These are phyloP conservation scores for Xenops minutus DNA, from an alignment of 2,797 vertebrate genomes.

Conservation along the genomic window DNA sequence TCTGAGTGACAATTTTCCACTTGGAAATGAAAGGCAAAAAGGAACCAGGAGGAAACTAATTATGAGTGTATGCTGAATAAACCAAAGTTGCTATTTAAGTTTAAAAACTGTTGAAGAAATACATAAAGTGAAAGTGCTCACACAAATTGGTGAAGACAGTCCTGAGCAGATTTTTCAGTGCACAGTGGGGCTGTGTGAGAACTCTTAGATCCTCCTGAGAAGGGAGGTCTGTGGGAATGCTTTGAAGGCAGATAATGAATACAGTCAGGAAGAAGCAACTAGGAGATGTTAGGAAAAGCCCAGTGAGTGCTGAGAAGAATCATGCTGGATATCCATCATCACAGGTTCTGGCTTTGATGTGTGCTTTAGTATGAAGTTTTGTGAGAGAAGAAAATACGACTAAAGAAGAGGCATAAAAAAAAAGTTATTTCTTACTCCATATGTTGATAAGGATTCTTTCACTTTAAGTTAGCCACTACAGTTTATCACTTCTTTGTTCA, in stretches of 20 bases:
- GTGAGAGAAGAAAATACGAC: background rate
- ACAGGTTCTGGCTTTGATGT: background rate
- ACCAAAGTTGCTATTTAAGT: background rate
- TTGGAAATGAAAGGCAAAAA: background rate
- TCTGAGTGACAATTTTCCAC: background rate
- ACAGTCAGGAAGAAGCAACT: background rate
- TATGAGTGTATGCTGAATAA: background rate
- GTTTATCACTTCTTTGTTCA: background rate
- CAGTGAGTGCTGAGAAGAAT: background rate
- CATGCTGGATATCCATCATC: background rate
- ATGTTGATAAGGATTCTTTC: background rate
- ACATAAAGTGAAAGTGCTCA: background rate
- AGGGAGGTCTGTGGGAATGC: background rate
- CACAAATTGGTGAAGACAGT: background rate
- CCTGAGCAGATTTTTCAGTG: background rate
- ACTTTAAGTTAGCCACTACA: background rate
- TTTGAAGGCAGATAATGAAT: slow-evolving; percentile 29
- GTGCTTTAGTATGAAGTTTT: background rate
- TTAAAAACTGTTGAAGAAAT: background rate
- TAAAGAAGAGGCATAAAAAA: background rate
- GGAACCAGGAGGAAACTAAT: background rate
- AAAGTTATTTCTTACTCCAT: background rate
- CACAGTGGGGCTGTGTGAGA: background rate
- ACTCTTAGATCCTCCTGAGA: background rate
- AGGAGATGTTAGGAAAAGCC: background rate